A percentile compares a stretch with the other conserved stretches of the same genome.
Conservation (phyloP, 2,888 invertebrate genomes). For the Omphaloscelis lunosa region DNA sequence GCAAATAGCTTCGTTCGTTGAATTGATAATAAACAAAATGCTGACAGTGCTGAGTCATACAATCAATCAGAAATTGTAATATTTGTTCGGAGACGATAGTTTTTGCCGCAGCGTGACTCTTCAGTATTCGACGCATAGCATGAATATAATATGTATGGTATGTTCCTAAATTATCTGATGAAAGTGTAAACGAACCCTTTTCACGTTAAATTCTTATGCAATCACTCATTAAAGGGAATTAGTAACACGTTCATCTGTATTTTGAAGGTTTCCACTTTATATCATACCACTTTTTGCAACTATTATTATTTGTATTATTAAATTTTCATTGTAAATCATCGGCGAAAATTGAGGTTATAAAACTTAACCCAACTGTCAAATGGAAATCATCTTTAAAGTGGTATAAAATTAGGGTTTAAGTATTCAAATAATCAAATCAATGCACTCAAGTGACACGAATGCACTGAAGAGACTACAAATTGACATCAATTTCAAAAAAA, state of each 20-base stretch:
- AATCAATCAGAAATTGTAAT: conserved; percentile 53
- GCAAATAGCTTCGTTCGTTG: conserved; percentile 22
- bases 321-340: neutral
- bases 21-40: conserved; percentile 35
- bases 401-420: neutral
- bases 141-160: neutral
- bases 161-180: neutral
- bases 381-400: too few species aligned
- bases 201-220: neutral
- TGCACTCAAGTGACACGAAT: neutral
- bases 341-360: neutral
- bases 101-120: conserved; percentile 64
- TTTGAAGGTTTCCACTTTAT: neutral
- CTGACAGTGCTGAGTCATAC: conserved; percentile 53
- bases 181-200: neutral
- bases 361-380: neutral
- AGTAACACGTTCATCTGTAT: neutral
- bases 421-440: neutral
- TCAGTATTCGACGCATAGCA: neutral
- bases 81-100: conserved; percentile 46
- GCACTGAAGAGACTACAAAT: neutral
- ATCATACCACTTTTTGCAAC: too few species aligned
- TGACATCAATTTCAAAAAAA: too few species aligned
- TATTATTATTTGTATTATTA: neutral
- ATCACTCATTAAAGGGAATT: neutral